Percentiles rank a stretch among this genome's conserved stretches.
phyloP scores from a whole-genome alignment of 2,113 vertebrate genomes.

The Neofelis nebulosa region DNA sequence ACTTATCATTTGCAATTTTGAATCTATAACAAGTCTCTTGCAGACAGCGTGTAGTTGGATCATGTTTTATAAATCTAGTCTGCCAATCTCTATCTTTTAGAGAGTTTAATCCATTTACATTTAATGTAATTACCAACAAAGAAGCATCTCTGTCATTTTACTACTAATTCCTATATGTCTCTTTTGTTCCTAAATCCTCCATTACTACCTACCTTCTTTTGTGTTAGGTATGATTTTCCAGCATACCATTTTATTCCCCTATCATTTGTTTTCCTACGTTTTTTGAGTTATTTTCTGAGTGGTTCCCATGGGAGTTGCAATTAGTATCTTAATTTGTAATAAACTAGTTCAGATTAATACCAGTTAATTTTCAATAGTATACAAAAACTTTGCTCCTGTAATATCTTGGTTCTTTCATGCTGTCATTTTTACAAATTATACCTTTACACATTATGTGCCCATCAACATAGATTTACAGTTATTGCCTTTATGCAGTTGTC shows the following conservation, averaged over 20 bases:
- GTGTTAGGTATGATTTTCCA: background rate
- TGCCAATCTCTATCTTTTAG: background rate
- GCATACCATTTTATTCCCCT: background rate
- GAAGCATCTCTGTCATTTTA: background rate
- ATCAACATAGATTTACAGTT: background rate
- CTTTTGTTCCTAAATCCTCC: background rate
- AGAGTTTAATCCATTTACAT: background rate
- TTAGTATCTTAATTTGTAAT: background rate
- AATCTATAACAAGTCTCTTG: background rate
- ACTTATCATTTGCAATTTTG: background rate
- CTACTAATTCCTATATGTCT: background rate
- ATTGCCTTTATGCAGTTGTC: background rate
- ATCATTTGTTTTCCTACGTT: slow-evolving; percentile 1
- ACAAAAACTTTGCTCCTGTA: background rate
- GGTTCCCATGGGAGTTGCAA: background rate
- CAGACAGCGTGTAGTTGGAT: background rate
- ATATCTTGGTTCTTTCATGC: background rate
- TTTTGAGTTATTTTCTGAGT: background rate
- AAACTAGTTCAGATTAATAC: background rate
- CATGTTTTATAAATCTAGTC: background rate
- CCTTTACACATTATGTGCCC: background rate
- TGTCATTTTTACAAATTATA: background rate
- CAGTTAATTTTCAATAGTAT: background rate
- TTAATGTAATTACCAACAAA: background rate
- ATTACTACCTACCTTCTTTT: background rate